Evolutionary conservation across 35 echinoderm and acorn worm genomes (phyloP), one percentile per base, ranked within the genome.

Genomic region (Ptychodera flava): DNA sequence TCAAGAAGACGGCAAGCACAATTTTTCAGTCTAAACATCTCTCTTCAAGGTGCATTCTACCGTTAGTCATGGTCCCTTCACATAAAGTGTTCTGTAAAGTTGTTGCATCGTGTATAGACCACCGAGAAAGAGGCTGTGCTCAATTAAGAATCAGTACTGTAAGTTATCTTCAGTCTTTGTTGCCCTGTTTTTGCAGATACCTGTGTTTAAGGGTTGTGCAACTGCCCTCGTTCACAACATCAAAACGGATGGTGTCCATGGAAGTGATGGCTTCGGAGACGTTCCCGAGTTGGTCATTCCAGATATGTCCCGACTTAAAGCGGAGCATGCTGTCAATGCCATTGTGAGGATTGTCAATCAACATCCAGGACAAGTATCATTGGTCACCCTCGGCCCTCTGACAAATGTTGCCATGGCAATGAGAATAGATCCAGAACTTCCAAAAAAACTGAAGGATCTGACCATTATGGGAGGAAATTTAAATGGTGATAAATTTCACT

Each of bases 401-500:
- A 64, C 45, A 64, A 64, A 64, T 22, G 45, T 64, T 64, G 45
- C 45, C 45, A 64, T 64, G 22, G 45, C 45, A 64, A 12, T 22
- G 45, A 64, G 45, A 64, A 64, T 64, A 22, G 45, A 64, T 64
- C 45, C 45, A 64, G 45, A 64, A 64, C 22, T 64, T 64, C 22
- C 45, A 12, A 64, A 22, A 64, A 64, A 64, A 22, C 22, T 64
- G 22, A 64, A 22, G 45, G 22, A 22, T 6, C 31, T 99, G 79
- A 76, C 94, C 37, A 92, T 94, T 31, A 94, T 94, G 96, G 96
- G 96, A 32, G 96, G 96, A 78, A 92, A 99, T 76, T 88, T 86
- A 38, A 78, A 88, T 82, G 96, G 96, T 99, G 79, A n/a, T n/a
- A n/a, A n/a, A n/a, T n/a, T n/a, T n/a, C n/a, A n/a, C n/a, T n/a